These are phyloP conservation scores for Coryphaenoides rupestris DNA, from an alignment of 2,113 vertebrate species.

Conservation along the genomic window DNA sequence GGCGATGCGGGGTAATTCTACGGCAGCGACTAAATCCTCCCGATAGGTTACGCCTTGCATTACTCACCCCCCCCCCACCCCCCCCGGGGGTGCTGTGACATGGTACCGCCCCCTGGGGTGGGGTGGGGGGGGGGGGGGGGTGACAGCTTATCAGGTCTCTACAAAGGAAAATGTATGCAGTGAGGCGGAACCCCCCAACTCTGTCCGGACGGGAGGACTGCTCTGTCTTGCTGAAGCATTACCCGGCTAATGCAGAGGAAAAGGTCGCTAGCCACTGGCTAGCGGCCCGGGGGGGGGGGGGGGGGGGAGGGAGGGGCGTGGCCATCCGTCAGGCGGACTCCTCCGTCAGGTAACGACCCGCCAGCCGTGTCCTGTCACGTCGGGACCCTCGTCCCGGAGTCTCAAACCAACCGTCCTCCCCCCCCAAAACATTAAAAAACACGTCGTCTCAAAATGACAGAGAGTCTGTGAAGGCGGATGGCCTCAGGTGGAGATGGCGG, in stretches of 20 bases:
- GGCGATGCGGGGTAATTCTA: conserved; percentile 80
- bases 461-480: no score
- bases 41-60: conserved; percentile 91
- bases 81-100: conserved; percentile 47
- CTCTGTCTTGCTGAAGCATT: conserved; percentile 50
- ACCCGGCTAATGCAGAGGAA: conserved; percentile 40
- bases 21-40: conserved; percentile 78
- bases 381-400: no score
- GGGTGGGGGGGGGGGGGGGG: not conserved
- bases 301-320: conserved; percentile 22
- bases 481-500: no score
- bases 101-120: conserved; percentile 4
- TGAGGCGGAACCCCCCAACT: conserved; percentile 64
- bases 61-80: conserved; percentile 70
- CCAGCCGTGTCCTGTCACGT: no score
- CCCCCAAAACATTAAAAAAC: no score
- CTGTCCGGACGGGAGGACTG: conserved; percentile 24
- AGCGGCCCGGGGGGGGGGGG: conserved; percentile 8
- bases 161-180: conserved; percentile 46
- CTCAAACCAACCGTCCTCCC: no score
- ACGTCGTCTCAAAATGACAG: no score
- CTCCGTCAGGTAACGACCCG: no score
- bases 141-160: conserved; percentile 72
- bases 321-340: conserved; percentile 46
- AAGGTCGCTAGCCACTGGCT: conserved; percentile 51